Evolutionary conservation across 2,888 invertebrate species (phyloP).

Genomic region (Steinernema hermaphroditum): DNA sequence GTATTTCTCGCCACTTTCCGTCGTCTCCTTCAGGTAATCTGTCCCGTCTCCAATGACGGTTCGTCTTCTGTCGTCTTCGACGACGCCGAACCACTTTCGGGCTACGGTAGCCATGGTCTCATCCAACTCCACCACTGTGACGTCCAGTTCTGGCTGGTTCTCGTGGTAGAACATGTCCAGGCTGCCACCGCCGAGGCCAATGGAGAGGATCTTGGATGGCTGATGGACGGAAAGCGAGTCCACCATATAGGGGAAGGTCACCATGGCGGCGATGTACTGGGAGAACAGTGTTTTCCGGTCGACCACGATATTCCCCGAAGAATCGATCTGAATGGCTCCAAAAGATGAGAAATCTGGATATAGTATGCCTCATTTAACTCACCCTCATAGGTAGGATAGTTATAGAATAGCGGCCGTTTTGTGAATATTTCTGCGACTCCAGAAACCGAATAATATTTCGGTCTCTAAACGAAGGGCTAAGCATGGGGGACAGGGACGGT

Average conservation of each 20-base stretch:
- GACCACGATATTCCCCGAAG: neutral
- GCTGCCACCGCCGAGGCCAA: slow-evolving; percentile 59
- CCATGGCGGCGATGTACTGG: neutral
- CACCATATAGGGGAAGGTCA: neutral
- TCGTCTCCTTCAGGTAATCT: slow-evolving; percentile 43
- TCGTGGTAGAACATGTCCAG: slow-evolving; percentile 57
- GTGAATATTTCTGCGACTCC: neutral
- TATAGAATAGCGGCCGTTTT: neutral
- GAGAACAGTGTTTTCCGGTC: neutral
- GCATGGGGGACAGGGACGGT: neutral
- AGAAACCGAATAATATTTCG: neutral
- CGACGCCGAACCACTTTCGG: slow-evolving; percentile 57
- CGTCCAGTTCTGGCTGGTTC: slow-evolving; percentile 51
- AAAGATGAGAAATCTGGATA: neutral
- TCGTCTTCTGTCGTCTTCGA: slow-evolving; percentile 43
- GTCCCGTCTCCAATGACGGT: slow-evolving; percentile 54
- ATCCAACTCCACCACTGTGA: slow-evolving; percentile 58
- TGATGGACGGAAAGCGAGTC: neutral
- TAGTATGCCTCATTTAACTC: too few species aligned
- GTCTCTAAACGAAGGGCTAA: neutral
- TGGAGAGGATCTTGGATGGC: slow-evolving; percentile 36
- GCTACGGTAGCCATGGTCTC: slow-evolving; percentile 51
- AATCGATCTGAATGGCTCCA: neutral
- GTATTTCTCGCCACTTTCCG: slow-evolving; percentile 41
- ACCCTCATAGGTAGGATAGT: neutral